These are phyloP conservation scores for Calonectris borealis DNA, from an alignment of 2,113 vertebrate species.

Conservation along the genomic window DNA sequence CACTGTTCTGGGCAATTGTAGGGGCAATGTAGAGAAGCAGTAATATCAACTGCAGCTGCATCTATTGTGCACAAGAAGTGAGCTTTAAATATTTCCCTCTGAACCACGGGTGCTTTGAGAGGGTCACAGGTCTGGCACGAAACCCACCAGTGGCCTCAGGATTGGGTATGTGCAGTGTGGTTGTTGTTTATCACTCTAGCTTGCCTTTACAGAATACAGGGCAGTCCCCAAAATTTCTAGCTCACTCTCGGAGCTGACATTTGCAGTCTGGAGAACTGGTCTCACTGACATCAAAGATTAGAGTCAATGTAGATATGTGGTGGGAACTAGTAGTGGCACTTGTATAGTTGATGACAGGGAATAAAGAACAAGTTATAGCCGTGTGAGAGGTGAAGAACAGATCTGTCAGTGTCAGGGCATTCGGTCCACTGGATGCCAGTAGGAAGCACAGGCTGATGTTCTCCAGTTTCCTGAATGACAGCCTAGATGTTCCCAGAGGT, in stretches of 20 bases:
- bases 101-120: background rate
- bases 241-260: background rate
- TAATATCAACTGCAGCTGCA: background rate
- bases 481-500: background rate
- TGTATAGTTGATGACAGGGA: background rate
- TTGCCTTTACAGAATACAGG: background rate
- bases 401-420: background rate
- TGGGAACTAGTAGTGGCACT: background rate
- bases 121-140: background rate
- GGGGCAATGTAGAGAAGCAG: background rate
- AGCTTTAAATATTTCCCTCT: background rate
- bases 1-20: background rate
- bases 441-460: background rate
- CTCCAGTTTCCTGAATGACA: background rate
- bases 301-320: accelerated
- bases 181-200: background rate
- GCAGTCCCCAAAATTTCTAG: background rate
- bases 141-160: background rate
- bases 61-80: background rate
- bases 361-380: background rate
- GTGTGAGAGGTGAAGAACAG: background rate
- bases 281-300: background rate
- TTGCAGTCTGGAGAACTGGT: background rate
- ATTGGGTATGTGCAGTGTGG: background rate
- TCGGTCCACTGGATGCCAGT: background rate